These are phyloP conservation scores for Drosophila watanabei DNA, from an alignment of 1,140 invertebrate genomes.

Conservation along the genomic window DNA sequence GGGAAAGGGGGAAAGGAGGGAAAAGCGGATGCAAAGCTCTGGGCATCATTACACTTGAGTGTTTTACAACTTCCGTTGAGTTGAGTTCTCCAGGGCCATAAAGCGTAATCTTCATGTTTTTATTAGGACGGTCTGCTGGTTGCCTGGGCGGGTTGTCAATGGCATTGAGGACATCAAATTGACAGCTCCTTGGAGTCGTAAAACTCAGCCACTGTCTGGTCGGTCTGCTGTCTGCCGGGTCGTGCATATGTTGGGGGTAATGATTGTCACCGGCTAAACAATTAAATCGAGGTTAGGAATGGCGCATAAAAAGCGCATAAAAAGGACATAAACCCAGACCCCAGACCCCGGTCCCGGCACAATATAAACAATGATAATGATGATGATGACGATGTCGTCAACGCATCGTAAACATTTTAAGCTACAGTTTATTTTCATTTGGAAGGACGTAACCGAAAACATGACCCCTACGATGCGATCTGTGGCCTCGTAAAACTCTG, in stretches of 20 bases:
- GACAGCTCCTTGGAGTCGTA: slow-evolving; percentile 82
- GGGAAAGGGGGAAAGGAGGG: background rate
- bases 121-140: slow-evolving; percentile 51
- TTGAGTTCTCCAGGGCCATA: slow-evolving; percentile 67
- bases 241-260: slow-evolving; percentile 74
- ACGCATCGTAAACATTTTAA: slow-evolving; percentile 85
- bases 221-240: background rate
- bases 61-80: slow-evolving; percentile 80
- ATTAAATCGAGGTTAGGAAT: slow-evolving; percentile 86
- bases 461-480: slow-evolving; percentile 66
- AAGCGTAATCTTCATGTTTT: slow-evolving; percentile 84
- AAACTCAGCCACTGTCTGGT: slow-evolving; percentile 62
- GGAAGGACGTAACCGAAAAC: slow-evolving; percentile 64
- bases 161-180: slow-evolving; percentile 76
- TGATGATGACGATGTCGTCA: slow-evolving; percentile 71
- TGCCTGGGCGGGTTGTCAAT: slow-evolving; percentile 58
- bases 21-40: slow-evolving; percentile 44
- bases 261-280: slow-evolving; percentile 86
- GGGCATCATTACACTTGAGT: slow-evolving; percentile 80
- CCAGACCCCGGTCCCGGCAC: slow-evolving; percentile 1
- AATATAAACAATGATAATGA: slow-evolving; percentile 39
- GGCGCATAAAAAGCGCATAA: slow-evolving; percentile 85
- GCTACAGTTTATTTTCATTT: slow-evolving; percentile 84
- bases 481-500: slow-evolving; percentile 76
- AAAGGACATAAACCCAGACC: slow-evolving; percentile 73